A percentile compares a stretch with the other conserved stretches of the same genome.
These are phyloP conservation scores for Copidosoma aretas DNA, from an alignment of 2,888 invertebrate genomes.

Conservation along the genomic window DNA sequence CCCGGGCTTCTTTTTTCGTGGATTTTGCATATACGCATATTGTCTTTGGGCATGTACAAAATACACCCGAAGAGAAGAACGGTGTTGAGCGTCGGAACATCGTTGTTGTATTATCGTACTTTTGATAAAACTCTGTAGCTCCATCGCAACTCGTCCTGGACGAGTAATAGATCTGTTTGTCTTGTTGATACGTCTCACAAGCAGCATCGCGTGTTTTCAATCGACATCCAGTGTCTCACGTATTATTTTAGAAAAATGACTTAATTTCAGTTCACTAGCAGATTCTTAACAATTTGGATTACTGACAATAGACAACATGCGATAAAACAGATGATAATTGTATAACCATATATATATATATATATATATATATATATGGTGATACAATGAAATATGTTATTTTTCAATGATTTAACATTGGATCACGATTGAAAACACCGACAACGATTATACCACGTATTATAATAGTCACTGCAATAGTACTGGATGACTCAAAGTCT, in stretches of 20 bases:
- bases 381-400: too few relatives aligned
- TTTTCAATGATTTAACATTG: conserved; percentile 5
- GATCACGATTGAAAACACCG: conserved; percentile 27
- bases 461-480: conserved; percentile 32
- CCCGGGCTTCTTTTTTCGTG: conserved; percentile 26
- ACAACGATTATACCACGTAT: conserved; percentile 17
- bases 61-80: background rate
- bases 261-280: background rate
- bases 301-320: background rate
- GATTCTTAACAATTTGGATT: background rate
- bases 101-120: conserved; percentile 57
- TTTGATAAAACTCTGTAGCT: conserved; percentile 41
- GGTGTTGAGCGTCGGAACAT: conserved; percentile 47
- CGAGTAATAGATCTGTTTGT: conserved; percentile 36
- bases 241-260: background rate
- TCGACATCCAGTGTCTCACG: conserved; percentile 12
- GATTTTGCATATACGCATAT: conserved; percentile 15
- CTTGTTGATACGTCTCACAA: conserved; percentile 34
- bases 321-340: too few relatives aligned
- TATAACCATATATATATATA: too few relatives aligned
- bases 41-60: background rate
- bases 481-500: conserved; percentile 35
- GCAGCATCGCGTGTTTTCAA: conserved; percentile 17
- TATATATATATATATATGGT: too few relatives aligned
- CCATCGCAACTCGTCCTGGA: conserved; percentile 37